Evolutionary conservation across 23 tunicate species (phyloP).

Genomic region (Halocynthia roretzi): DNA sequence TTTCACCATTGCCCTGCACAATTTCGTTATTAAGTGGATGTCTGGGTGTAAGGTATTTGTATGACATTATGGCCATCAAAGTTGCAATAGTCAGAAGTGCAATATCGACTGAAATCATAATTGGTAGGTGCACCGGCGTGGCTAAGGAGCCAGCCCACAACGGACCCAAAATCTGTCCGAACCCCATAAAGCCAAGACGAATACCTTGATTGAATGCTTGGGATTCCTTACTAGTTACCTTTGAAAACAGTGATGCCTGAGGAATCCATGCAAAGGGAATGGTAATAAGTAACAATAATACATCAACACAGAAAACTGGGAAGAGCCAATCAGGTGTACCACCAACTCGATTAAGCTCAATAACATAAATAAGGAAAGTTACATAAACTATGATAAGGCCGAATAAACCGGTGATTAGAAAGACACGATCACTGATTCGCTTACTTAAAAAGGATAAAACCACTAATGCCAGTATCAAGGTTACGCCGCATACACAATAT

Average conservation of each 20-base stretch:
- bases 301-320: constrained; percentile 24
- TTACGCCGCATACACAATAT: constrained; percentile 48
- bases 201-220: constrained; percentile 96
- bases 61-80: constrained; percentile 9
- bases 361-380: neutral
- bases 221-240: constrained; percentile 51
- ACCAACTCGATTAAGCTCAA: no score
- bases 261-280: constrained; percentile 60
- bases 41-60: neutral
- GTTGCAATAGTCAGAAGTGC: constrained; percentile 11
- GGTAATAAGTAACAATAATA: constrained; percentile 20
- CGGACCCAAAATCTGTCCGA: constrained; percentile 87
- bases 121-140: constrained; percentile 17
- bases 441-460: constrained; percentile 6
- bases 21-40: no score
- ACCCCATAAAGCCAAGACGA: constrained; percentile 41
- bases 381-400: neutral
- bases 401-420: constrained; percentile 2
- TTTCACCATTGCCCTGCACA: no score
- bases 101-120: constrained; percentile 51
- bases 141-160: constrained; percentile 67
- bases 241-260: constrained; percentile 66
- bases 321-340: constrained; percentile 40
- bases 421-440: constrained; percentile 5
- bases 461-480: constrained; percentile 16